These are phyloP conservation scores for Leptocoma aspasia DNA, from an alignment of 2,113 vertebrate genomes.

Conservation along the genomic window DNA sequence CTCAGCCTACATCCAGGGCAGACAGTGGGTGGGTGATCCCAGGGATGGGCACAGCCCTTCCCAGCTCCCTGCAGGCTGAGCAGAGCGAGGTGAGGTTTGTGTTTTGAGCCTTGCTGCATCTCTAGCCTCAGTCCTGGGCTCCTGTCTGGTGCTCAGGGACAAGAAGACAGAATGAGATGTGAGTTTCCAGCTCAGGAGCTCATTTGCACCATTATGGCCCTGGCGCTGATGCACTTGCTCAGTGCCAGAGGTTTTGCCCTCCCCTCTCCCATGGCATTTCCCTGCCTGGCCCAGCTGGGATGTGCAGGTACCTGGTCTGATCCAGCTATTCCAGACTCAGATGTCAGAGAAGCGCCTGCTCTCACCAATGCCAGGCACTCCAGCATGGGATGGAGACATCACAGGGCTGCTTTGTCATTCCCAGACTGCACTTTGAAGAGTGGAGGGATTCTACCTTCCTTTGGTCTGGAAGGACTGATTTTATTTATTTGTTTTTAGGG, in stretches of 20 bases:
- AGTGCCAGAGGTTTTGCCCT: not conserved
- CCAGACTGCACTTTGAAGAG: not conserved
- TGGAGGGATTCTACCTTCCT: not conserved
- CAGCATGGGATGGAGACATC: not conserved
- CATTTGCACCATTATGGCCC: rapidly evolving
- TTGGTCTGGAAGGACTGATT: not conserved
- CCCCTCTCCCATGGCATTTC: not conserved
- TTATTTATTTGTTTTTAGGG: not conserved
- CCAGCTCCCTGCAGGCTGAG: not conserved
- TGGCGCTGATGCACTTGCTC: rapidly evolving
- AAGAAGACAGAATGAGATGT: rapidly evolving
- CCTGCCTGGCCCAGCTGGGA: not conserved
- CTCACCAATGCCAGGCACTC: not conserved
- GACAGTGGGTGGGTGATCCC: rapidly evolving
- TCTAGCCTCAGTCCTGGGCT: not conserved
- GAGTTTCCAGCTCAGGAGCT: not conserved
- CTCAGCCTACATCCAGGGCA: not conserved
- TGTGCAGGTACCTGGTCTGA: not conserved
- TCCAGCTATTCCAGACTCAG: not conserved
- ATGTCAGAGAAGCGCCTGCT: not conserved
- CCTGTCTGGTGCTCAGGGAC: not conserved
- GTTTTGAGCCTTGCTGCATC: not conserved
- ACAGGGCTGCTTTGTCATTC: not conserved
- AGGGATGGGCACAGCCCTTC: not conserved
- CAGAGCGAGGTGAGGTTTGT: rapidly evolving